These are phyloP conservation scores for Poecilia latipinna DNA, from an alignment of 2,113 vertebrate species.

Conservation along the genomic window DNA sequence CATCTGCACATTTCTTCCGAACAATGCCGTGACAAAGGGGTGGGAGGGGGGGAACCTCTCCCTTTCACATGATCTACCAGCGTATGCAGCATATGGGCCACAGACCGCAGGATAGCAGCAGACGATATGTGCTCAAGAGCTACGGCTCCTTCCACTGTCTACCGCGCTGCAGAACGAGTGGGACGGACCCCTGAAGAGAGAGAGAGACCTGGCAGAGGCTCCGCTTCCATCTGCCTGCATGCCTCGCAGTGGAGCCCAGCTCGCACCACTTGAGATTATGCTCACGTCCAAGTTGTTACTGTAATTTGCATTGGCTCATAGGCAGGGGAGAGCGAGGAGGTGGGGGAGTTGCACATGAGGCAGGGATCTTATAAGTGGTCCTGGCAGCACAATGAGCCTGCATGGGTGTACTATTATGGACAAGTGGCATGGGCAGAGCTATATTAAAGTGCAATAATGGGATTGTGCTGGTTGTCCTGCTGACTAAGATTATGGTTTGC, in stretches of 20 bases:
- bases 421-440: constrained; percentile 51
- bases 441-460: constrained; percentile 68
- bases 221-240: constrained; percentile 69
- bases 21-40: constrained; percentile 18
- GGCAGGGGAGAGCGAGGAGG: constrained; percentile 63
- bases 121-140: constrained; percentile 62
- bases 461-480: constrained; percentile 43
- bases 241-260: constrained; percentile 65
- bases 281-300: constrained; percentile 80
- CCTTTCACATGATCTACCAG: constrained; percentile 47
- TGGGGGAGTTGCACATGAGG: constrained; percentile 69
- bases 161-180: constrained; percentile 63
- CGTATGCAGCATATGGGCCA: constrained; percentile 32
- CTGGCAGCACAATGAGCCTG: constrained; percentile 69
- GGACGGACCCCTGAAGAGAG: constrained; percentile 60
- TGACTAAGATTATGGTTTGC: constrained; percentile 45
- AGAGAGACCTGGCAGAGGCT: constrained; percentile 63
- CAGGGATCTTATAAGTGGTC: constrained; percentile 66
- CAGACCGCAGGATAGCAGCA: constrained; percentile 54
- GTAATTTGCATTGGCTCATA: constrained; percentile 78
- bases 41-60: background rate
- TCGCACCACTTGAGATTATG: constrained; percentile 72
- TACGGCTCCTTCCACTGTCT: constrained; percentile 69
- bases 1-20: constrained; percentile 42
- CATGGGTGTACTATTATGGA: constrained; percentile 49